Conservation (phyloP, 2,113 vertebrate genomes). For the Nesogale talazaci region DNA sequence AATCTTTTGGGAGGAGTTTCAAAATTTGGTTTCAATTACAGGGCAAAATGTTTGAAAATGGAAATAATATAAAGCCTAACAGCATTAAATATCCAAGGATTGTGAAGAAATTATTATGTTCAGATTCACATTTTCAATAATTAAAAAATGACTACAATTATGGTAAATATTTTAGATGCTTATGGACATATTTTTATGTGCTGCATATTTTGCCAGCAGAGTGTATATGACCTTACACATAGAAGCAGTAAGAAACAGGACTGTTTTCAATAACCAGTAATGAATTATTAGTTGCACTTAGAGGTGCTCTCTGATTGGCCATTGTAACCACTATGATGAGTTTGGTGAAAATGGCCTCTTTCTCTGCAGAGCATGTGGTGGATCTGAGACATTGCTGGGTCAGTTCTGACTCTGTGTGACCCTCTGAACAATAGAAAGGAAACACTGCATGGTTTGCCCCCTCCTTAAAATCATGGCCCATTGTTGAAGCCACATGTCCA, state of each 20-base stretch:
- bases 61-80: conserved; percentile 31
- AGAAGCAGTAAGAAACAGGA: background rate
- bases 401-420: no score
- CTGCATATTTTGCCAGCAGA: background rate
- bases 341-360: background rate
- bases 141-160: background rate
- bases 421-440: background rate
- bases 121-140: conserved; percentile 38
- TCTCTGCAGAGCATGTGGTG: no score
- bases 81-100: background rate
- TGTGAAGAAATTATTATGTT: background rate
- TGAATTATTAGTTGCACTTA: background rate
- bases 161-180: background rate
- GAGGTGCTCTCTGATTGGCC: background rate
- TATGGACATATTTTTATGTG: background rate
- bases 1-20: conserved; percentile 53
- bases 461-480: no score
- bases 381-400: background rate
- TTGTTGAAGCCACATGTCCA: background rate
- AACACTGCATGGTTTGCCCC: background rate
- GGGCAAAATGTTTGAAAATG: conserved; percentile 16
- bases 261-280: background rate
- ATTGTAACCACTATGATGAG: background rate
- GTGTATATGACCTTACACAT: background rate
- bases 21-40: conserved; percentile 52